Percentiles rank a stretch among this genome's conserved stretches.
phyloP scores from a whole-genome alignment of 2,888 invertebrate genomes.

The Amphiduros pacificus region DNA sequence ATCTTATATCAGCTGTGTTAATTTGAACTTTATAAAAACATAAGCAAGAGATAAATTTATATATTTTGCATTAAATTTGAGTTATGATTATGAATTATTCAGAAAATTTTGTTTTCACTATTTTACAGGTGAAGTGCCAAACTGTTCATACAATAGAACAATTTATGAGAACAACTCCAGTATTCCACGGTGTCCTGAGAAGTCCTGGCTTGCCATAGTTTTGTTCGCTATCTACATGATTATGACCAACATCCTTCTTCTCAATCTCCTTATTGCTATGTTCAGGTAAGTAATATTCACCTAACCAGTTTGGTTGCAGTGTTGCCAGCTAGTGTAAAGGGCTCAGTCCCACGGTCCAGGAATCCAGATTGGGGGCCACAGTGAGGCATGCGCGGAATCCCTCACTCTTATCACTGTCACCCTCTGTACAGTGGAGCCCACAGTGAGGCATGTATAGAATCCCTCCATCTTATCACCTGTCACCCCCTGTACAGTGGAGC shows the following conservation, averaged over 20 bases:
- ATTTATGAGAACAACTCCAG: slow-evolving; percentile 36
- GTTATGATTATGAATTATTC: neutral
- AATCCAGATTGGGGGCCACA: no score
- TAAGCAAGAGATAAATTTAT: neutral
- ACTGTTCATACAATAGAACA: slow-evolving; percentile 28
- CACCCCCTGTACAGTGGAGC: no score
- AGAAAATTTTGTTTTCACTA: neutral
- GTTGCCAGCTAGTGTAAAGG: no score
- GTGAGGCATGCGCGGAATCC: no score
- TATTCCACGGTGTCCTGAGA: slow-evolving; percentile 43
- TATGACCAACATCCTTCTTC: slow-evolving; percentile 56
- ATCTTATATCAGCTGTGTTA: no score
- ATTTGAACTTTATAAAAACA: no score
- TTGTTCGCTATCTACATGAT: slow-evolving; percentile 55
- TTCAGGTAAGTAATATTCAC: slow-evolving; percentile 48
- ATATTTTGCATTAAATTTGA: neutral
- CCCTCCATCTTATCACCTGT: no score
- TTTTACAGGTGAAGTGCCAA: slow-evolving; percentile 7
- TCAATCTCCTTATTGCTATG: slow-evolving; percentile 60
- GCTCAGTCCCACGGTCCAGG: no score
- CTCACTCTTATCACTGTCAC: no score
- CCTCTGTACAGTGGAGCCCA: no score
- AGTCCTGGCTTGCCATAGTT: slow-evolving; percentile 46
- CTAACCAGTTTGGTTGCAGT: neutral
- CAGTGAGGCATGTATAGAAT: no score